Base-by-base conservation (phyloP, 2,888 invertebrate species). In the Lasioglossum vierecki region DNA sequence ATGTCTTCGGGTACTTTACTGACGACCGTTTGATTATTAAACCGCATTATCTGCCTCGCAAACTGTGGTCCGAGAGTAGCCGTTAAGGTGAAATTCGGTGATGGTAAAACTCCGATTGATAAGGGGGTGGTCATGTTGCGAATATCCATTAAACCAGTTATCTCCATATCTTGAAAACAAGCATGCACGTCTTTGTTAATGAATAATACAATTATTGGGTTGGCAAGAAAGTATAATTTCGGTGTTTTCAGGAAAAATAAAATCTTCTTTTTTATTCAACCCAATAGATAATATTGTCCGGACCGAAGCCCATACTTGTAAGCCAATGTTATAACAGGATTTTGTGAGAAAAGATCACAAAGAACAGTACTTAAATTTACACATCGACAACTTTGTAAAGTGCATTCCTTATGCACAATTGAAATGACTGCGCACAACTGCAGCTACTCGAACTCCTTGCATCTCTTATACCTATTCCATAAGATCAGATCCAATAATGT, bases 1-100 rank as follows among this genome's bases (percentile, higher is more conserved):
- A 98, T 97, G 68, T 98, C 97, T 60, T 96, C 96, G 73, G 96
- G 96, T 18, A 94, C 93, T 95, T 97, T 98, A 95, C 98, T 98
- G 89, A 97, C 97, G 88, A 98, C 98, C 82, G 98, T 98, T 93
- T 97, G 96, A 96, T 98, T 98, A 74, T 90, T 93, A 74, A 88
- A 93, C 22, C 88, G 88, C 93, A 94, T 94, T 49, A 85, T 89
- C 75, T 94, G 94, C 11, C 91, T 90, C 30, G 94, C 94, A 76
- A 90, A 88, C 44, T 93, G 92, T 15, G 94, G 94, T 70, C 93
- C 94, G 0, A 90, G 72, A 8, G 91, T 90, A 5, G 86, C 87
- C 39, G 88, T 81, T 30, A 87, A 30, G 6, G 49, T 44, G 26
- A 74, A 66, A n/a, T 76, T 76, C 39, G 41, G 66, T 26, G 41